A percentile compares a stretch with the other conserved stretches of the same genome.
These are phyloP conservation scores for Pogonomyrmex californicus DNA, from an alignment of 1,140 invertebrate species.

Conservation along the genomic window DNA sequence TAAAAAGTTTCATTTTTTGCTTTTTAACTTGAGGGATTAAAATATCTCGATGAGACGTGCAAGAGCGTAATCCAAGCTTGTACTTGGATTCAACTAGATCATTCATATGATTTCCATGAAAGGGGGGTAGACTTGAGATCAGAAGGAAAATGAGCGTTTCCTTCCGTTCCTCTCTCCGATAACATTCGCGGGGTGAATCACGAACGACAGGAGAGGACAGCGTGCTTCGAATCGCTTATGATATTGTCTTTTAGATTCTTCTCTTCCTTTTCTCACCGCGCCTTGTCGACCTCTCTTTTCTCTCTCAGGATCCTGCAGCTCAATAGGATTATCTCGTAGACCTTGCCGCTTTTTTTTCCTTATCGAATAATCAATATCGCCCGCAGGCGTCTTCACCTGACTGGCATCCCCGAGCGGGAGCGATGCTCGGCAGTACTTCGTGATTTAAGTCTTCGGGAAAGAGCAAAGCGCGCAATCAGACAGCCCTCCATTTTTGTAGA, in stretches of 20 bases:
- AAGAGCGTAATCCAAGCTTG: background rate
- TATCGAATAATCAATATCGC: constrained; percentile 79
- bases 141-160: constrained; percentile 59
- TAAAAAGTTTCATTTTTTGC: background rate
- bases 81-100: background rate
- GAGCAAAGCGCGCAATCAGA: constrained; percentile 34
- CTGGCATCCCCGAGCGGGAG: constrained; percentile 66
- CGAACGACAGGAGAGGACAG: constrained; percentile 56
- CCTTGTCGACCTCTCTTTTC: constrained; percentile 30
- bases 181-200: constrained; percentile 67
- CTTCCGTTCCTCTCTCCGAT: constrained; percentile 39
- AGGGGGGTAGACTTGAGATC: constrained; percentile 64
- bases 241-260: constrained; percentile 72
- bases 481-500: background rate
- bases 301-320: constrained; percentile 38
- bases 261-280: constrained; percentile 11
- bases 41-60: background rate
- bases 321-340: constrained; percentile 78
- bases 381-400: constrained; percentile 70
- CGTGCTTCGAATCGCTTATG: constrained; percentile 80
- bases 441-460: constrained; percentile 42
- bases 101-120: constrained; percentile 38
- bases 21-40: background rate
- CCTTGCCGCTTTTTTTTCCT: constrained; percentile 70
- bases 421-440: constrained; percentile 3